A percentile compares a stretch with the other conserved stretches of the same genome.
phyloP scores from a whole-genome alignment of 2,113 vertebrate species.

The Dicentrarchus labrax region DNA sequence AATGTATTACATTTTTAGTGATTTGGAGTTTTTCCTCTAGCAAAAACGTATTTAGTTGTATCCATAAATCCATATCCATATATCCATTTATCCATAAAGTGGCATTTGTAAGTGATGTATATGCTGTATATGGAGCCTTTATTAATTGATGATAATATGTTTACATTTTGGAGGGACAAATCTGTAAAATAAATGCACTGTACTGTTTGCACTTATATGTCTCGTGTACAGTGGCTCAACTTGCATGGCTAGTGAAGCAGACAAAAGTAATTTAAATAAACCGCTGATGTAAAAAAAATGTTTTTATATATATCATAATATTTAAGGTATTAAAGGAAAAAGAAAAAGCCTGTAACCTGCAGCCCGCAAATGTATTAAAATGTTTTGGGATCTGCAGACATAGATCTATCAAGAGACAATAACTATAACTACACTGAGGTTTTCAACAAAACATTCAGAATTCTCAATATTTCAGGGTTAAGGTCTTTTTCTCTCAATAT shows the following conservation, averaged over 20 bases:
- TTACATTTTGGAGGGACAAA: neutral
- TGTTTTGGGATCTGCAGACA: neutral
- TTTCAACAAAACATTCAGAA: neutral
- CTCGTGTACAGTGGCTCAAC: neutral
- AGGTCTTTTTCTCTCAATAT: too few relatives aligned
- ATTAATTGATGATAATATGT: neutral
- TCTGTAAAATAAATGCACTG: neutral
- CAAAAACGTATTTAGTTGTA: neutral
- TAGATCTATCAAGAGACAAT: neutral
- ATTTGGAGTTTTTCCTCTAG: neutral
- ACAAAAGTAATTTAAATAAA: neutral
- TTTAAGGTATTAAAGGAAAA: neutral
- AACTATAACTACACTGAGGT: neutral
- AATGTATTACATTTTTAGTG: neutral
- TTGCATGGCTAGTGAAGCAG: neutral
- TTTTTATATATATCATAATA: neutral
- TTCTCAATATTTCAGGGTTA: neutral
- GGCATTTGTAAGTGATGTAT: neutral
- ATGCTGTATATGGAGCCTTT: neutral
- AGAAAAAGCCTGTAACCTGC: neutral
- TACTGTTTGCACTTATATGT: neutral
- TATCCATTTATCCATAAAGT: too few relatives aligned
- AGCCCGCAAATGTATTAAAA: neutral
- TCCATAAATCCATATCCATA: too few relatives aligned
- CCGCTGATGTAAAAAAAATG: neutral